These are phyloP conservation scores for Poecilobothrus nobilitatus DNA, from an alignment of 2,888 invertebrate genomes.

Conservation along the genomic window DNA sequence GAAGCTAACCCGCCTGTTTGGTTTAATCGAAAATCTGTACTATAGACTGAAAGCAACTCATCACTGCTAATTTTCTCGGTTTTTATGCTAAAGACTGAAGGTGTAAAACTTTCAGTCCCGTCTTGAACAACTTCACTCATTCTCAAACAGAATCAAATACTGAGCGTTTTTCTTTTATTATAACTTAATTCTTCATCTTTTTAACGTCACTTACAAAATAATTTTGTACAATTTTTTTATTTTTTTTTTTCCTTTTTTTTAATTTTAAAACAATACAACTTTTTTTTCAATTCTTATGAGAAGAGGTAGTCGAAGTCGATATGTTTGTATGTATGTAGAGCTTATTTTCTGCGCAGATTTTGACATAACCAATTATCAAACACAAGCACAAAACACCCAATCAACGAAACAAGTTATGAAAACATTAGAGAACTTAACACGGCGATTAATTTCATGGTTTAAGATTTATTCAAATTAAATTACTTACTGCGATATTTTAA, in stretches of 20 bases:
- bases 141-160: neutral
- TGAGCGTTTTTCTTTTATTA: neutral
- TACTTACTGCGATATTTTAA: neutral
- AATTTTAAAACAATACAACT: neutral
- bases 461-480: neutral
- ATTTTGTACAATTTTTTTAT: neutral
- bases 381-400: neutral
- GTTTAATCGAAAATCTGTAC: neutral
- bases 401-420: neutral
- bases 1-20: neutral
- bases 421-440: neutral
- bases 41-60: neutral
- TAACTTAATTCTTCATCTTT: neutral
- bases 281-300: slow-evolving; percentile 1
- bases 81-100: neutral
- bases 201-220: neutral
- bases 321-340: slow-evolving; percentile 1
- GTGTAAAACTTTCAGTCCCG: neutral
- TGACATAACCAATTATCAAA: slow-evolving; percentile 5
- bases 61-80: neutral
- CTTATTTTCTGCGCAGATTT: neutral
- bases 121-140: slow-evolving; percentile 4
- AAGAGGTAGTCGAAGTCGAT: slow-evolving; percentile 6
- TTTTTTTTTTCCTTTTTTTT: neutral
- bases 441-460: neutral